phyloP scores from a whole-genome alignment of 2,797 vertebrate genomes.

The Tenualosa thibaudeaui region DNA sequence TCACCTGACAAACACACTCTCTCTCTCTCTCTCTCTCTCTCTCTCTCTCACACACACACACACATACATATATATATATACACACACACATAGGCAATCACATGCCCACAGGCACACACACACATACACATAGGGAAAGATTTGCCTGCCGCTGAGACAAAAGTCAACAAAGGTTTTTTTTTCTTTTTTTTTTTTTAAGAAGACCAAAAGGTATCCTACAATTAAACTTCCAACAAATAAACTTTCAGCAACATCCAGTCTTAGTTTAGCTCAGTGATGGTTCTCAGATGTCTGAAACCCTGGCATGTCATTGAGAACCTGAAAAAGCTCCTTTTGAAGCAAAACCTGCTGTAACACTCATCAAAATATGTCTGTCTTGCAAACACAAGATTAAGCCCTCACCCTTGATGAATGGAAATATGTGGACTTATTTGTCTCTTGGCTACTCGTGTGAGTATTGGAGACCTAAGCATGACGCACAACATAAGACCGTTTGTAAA shows the following conservation, averaged over 20 bases:
- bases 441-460: not conserved
- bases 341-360: not conserved
- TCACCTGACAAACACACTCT: constrained; percentile 32
- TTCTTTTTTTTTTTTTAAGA: not conserved
- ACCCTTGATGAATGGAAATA: not conserved
- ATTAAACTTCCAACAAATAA: constrained; percentile 17
- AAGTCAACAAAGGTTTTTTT: not conserved
- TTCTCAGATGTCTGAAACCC: constrained; percentile 1
- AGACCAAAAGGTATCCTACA: not conserved
- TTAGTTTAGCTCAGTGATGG: constrained; percentile 5
- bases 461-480: not conserved
- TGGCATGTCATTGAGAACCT: constrained; percentile 1
- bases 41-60: constrained; percentile 29
- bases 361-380: not conserved
- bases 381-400: no score
- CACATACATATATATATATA: constrained; percentile 39
- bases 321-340: not conserved
- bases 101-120: constrained; percentile 3
- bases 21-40: constrained; percentile 46
- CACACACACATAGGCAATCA: constrained; percentile 47
- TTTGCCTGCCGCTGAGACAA: not conserved
- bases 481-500: not conserved
- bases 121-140: not conserved
- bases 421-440: not conserved
- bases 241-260: not conserved